Evolutionary conservation across 1,140 invertebrate species (phyloP).

Genomic region (Microvelia longipes): DNA sequence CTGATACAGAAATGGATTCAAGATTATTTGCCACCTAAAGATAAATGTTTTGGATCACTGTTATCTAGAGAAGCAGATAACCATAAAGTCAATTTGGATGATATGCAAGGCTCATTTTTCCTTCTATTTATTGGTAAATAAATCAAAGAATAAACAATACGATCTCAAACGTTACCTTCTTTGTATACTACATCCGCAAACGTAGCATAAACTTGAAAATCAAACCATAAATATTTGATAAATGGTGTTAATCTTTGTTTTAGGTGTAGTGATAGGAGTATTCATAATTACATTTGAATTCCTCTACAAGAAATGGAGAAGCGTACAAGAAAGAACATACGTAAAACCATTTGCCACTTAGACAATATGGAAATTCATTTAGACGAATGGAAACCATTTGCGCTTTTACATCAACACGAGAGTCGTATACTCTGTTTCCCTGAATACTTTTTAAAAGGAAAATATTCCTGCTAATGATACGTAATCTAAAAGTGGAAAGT

Average conservation of each 20-base stretch:
- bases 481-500: not conserved
- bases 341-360: constrained; percentile 42
- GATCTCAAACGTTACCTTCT: not conserved
- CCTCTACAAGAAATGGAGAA: constrained; percentile 33
- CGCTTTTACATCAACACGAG: not conserved
- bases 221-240: too few relatives aligned
- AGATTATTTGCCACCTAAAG: constrained; percentile 57
- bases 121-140: constrained; percentile 53
- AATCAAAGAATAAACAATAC: not conserved
- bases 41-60: constrained; percentile 53
- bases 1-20: constrained; percentile 68
- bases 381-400: not conserved
- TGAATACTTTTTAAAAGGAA: not conserved
- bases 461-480: not conserved
- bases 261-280: constrained; percentile 38
- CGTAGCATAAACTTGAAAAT: constrained; percentile 5
- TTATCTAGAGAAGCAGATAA: constrained; percentile 48
- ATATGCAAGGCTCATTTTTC: constrained; percentile 82
- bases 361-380: not conserved
- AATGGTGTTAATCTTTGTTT: constrained; percentile 19
- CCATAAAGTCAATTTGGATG: constrained; percentile 67
- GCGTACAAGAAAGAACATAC: constrained; percentile 34
- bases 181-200: constrained; percentile 6
- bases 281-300: constrained; percentile 38
- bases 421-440: not conserved